phyloP scores from a whole-genome alignment of 1,140 invertebrate genomes.

The Drosophila obscura region DNA sequence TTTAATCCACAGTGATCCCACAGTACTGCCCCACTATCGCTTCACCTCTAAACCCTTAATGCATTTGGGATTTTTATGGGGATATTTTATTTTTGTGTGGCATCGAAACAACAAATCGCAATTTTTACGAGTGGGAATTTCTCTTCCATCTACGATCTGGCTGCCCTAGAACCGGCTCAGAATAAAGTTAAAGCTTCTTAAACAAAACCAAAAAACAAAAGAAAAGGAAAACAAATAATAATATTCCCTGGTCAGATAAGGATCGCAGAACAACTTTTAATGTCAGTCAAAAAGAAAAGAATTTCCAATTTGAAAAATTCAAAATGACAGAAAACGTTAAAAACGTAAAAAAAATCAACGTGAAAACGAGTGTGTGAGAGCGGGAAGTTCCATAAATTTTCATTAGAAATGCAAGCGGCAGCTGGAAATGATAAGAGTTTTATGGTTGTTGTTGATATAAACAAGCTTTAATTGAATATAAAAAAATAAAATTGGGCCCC shows the following conservation, averaged over 20 bases:
- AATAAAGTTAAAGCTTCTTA: slow-evolving; percentile 19
- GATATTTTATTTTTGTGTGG: slow-evolving; percentile 11
- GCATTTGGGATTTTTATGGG: slow-evolving; percentile 10
- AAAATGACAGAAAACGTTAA: slow-evolving; percentile 12
- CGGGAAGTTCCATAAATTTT: slow-evolving; percentile 38
- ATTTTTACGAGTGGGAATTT: slow-evolving; percentile 46
- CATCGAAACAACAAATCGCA: slow-evolving; percentile 39
- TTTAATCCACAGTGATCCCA: no score
- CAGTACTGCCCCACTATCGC: slow-evolving; percentile 4
- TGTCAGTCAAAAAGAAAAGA: slow-evolving; percentile 1
- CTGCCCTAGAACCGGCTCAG: not conserved
- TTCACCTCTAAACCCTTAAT: not conserved
- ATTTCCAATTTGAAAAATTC: slow-evolving; percentile 7
- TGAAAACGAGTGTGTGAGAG: slow-evolving; percentile 6
- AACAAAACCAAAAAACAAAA: no score
- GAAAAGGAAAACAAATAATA: no score
- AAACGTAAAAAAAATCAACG: not conserved
- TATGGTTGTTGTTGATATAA: slow-evolving; percentile 42
- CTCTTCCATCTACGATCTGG: no score
- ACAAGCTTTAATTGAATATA: slow-evolving; percentile 47
- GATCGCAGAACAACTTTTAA: slow-evolving; percentile 32
- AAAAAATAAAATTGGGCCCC: slow-evolving; percentile 36
- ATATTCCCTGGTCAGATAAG: slow-evolving; percentile 14
- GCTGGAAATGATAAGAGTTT: slow-evolving; percentile 41
- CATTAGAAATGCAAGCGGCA: slow-evolving; percentile 38